A percentile compares a stretch with the other conserved stretches of the same genome.
Evolutionary conservation across 2,113 vertebrate genomes (phyloP).

Genomic region (Bothrops jararaca): DNA sequence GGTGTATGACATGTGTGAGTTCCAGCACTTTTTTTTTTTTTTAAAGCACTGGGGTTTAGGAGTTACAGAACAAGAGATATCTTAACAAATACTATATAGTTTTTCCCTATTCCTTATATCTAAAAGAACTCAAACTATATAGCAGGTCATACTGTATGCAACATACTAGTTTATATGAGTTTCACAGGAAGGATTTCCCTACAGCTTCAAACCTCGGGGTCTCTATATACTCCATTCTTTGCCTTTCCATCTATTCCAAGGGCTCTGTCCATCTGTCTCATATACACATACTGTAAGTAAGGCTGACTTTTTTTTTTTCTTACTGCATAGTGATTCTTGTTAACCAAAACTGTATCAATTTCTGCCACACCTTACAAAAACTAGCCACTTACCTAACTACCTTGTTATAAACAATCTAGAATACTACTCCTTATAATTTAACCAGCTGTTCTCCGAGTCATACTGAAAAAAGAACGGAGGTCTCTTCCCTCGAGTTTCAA

Average conservation of each 20-base stretch:
- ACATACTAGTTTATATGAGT: background rate
- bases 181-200: background rate
- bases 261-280: background rate
- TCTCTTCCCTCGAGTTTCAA: background rate
- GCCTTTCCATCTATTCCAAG: background rate
- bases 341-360: background rate
- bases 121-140: background rate
- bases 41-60: background rate
- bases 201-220: background rate
- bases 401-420: background rate
- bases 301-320: background rate
- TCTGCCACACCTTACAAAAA: background rate
- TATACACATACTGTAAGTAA: background rate
- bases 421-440: background rate
- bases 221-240: background rate
- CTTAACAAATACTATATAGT: background rate
- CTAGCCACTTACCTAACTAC: background rate
- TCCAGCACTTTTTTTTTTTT: no score
- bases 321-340: background rate
- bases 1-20: no score
- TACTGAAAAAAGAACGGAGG: background rate
- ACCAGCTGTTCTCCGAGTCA: background rate
- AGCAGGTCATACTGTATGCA: background rate
- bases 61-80: background rate
- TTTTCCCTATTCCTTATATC: background rate